Percentiles rank a stretch among this genome's conserved stretches.
Conservation (phyloP, 2,113 vertebrate species). For the Silurus meridionalis region DNA sequence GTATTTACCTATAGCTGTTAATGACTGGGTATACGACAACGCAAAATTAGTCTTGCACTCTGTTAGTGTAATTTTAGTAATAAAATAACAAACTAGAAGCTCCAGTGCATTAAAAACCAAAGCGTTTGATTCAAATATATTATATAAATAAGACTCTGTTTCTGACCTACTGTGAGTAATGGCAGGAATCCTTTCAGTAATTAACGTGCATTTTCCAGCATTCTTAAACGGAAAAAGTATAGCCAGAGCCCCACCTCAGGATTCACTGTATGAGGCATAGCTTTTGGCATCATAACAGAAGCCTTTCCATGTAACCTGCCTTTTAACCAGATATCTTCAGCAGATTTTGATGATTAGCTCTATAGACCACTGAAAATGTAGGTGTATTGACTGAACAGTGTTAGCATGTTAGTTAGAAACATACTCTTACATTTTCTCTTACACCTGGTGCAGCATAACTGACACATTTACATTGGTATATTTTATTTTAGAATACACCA, state of each 20-base stretch:
- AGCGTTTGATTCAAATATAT: not conserved
- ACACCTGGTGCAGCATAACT: no score
- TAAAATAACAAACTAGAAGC: not conserved
- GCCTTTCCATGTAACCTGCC: not conserved
- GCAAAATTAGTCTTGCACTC: not conserved
- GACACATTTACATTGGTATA: no score
- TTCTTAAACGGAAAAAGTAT: not conserved
- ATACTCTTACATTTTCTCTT: not conserved
- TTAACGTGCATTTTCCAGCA: not conserved
- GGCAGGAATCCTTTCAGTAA: not conserved
- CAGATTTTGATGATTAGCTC: not conserved
- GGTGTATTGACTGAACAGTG: not conserved
- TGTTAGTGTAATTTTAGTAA: not conserved
- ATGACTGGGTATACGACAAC: not conserved
- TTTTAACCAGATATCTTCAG: not conserved
- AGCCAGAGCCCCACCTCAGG: accelerated
- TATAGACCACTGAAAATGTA: not conserved
- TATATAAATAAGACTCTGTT: not conserved
- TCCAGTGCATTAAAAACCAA: not conserved
- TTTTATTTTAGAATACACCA: no score
- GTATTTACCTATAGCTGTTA: not conserved
- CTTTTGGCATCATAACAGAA: not conserved
- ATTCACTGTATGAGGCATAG: not conserved
- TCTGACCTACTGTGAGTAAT: not conserved
- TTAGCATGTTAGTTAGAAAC: not conserved